Evolutionary conservation across 2,113 vertebrate species (phyloP).

Genomic region (Periophthalmodon schlosseri): DNA sequence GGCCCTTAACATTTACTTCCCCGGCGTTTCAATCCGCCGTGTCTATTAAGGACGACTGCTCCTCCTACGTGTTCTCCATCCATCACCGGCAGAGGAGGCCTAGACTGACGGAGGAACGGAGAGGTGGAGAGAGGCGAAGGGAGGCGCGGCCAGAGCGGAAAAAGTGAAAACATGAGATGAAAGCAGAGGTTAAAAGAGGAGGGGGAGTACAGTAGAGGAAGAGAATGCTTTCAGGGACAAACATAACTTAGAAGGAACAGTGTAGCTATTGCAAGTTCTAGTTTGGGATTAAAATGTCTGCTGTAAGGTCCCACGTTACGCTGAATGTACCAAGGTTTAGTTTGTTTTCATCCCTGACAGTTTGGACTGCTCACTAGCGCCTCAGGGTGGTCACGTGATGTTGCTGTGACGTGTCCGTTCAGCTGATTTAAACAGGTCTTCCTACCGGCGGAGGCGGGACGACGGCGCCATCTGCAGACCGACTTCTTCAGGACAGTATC

Average conservation of each 20-base stretch:
- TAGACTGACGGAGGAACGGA: conserved; percentile 48
- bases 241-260: not conserved
- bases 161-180: conserved; percentile 33
- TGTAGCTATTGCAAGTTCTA: not conserved
- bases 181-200: not conserved
- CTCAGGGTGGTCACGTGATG: too few species aligned
- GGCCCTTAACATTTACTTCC: conserved; percentile 83
- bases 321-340: too few species aligned
- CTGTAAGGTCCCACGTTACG: too few species aligned
- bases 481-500: too few species aligned
- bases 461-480: too few species aligned
- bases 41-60: conserved; percentile 79
- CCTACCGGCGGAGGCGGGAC: too few species aligned
- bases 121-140: conserved; percentile 14
- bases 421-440: too few species aligned
- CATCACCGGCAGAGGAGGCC: conserved; percentile 69
- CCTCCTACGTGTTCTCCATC: conserved; percentile 77
- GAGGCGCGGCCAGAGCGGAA: conserved; percentile 28
- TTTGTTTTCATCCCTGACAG: too few species aligned
- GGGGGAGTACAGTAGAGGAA: conserved; percentile 1
- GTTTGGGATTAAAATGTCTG: not conserved
- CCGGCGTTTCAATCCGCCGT: conserved; percentile 77
- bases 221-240: conserved; percentile 11
- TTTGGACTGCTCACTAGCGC: too few species aligned
- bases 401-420: too few species aligned